A percentile compares a stretch with the other conserved stretches of the same genome.
Evolutionary conservation across 2,888 invertebrate genomes (phyloP).

Genomic region (Tineola bisselliella): DNA sequence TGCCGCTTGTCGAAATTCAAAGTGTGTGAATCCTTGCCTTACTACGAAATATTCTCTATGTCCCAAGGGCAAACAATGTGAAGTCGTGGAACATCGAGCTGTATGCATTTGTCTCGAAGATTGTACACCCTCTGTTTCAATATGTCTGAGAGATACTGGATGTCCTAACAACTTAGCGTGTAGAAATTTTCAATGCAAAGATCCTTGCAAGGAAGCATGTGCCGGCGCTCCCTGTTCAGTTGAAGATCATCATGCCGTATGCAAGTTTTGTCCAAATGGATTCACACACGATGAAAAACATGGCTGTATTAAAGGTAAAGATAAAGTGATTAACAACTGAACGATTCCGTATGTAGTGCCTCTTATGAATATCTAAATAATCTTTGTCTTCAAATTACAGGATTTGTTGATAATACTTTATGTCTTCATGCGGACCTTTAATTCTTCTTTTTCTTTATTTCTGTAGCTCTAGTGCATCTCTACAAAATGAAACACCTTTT

Average conservation of each 20-base stretch:
- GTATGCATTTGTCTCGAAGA: slow-evolving; percentile 88
- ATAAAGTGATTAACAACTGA: slow-evolving; percentile 33
- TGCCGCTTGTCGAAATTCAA: slow-evolving; percentile 83
- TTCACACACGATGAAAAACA: slow-evolving; percentile 91
- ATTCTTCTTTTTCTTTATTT: slow-evolving; percentile 53
- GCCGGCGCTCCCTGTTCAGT: slow-evolving; percentile 93
- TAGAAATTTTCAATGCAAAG: slow-evolving; percentile 88
- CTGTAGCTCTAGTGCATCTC: slow-evolving; percentile 51
- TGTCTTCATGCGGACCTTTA: slow-evolving; percentile 58
- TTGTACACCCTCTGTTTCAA: slow-evolving; percentile 85
- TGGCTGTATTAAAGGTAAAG: slow-evolving; percentile 96
- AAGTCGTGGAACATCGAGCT: slow-evolving; percentile 87
- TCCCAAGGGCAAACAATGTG: slow-evolving; percentile 84
- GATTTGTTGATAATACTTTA: slow-evolving; percentile 62
- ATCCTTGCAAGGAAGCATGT: slow-evolving; percentile 87
- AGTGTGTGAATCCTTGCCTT: slow-evolving; percentile 89
- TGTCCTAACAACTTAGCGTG: slow-evolving; percentile 88
- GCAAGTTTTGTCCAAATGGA: slow-evolving; percentile 95
- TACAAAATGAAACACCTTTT: slow-evolving; percentile 56
- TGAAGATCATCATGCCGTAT: slow-evolving; percentile 93
- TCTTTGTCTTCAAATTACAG: slow-evolving; percentile 67
- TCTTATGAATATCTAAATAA: slow-evolving; percentile 55
- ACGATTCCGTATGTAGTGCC: slow-evolving; percentile 48
- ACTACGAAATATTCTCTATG: slow-evolving; percentile 73
- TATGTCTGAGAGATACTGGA: slow-evolving; percentile 89